These are phyloP conservation scores for Melanotaenia duboulayi DNA, from an alignment of 2,113 vertebrate species.

Conservation along the genomic window DNA sequence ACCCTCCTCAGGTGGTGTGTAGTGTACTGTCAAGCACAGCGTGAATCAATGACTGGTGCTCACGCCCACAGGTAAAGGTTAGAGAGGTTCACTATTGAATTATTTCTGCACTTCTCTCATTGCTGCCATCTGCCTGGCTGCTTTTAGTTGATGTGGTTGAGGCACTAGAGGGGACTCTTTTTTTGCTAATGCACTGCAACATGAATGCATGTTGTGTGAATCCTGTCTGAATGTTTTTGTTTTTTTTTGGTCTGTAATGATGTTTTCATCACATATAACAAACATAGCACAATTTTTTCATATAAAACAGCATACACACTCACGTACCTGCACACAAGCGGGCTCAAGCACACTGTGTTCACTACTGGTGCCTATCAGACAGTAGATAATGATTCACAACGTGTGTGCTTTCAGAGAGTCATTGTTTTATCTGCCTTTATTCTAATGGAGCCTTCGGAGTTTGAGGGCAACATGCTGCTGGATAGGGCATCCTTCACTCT, in stretches of 20 bases:
- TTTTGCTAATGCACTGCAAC: conserved; percentile 72
- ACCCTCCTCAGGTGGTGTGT: conserved; percentile 75
- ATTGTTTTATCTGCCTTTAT: conserved; percentile 79
- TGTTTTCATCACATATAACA: conserved; percentile 50
- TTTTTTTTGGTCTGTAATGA: conserved; percentile 35
- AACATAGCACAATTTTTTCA: conserved; percentile 28
- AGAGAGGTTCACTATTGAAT: conserved; percentile 83
- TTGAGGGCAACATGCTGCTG: conserved; percentile 73
- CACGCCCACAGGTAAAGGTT: conserved; percentile 84
- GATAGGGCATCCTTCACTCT: conserved; percentile 73
- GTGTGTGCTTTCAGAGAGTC: conserved; percentile 69
- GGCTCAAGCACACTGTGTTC: conserved; percentile 26
- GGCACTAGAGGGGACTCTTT: conserved; percentile 74
- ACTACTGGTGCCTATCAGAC: conserved; percentile 53
- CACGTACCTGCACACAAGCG: neutral
- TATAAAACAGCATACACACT: conserved; percentile 26
- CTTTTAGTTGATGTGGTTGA: conserved; percentile 79
- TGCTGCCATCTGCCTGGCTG: conserved; percentile 79
- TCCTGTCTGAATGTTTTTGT: conserved; percentile 16
- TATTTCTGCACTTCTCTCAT: conserved; percentile 82
- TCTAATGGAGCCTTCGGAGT: conserved; percentile 73
- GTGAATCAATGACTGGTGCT: conserved; percentile 80
- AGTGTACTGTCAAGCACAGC: conserved; percentile 78
- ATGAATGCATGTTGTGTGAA: conserved; percentile 29
- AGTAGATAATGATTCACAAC: conserved; percentile 72